Base-by-base conservation (phyloP, 2,888 invertebrate species). In the Parnassius orleans region DNA sequence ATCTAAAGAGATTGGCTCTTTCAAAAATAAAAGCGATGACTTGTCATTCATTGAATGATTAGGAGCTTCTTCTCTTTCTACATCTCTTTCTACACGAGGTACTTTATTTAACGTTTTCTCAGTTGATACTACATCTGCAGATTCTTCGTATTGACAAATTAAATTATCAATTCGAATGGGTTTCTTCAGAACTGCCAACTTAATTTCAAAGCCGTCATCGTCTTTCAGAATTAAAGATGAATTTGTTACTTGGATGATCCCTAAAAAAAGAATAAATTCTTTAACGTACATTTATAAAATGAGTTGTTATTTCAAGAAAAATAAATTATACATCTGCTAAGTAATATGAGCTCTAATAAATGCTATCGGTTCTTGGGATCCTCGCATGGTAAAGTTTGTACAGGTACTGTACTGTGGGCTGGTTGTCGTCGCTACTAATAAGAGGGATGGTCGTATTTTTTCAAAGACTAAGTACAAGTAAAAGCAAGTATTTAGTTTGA, bases 201-300 rank as follows among this genome's bases (percentile, higher is more conserved):
- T 77, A 60, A 83, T 78, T 24, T 80, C 74, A 47, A 64, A 71
- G 47, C 83, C 87, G 33, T 84, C 80, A 50, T 81, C 81, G 33
- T 78, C 78, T 76, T 82, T 84, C 50, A 84, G 53, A 60, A 75
- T 71, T 57, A 84, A 79, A 14, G 83, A 75, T 9, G 86, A 78
- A 68, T 83, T 70, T 58, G 78, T 78, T 68, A 76, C 72, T 73
- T 79, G 71, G 77, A 83, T 78, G 77, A 75, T 57, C 65, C 87
- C 89, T 89, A 87, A 75, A 88, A 87, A 60, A 43, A 58, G 57
- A 63, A 63, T 14, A 58, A n/a, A 58, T 15, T 58, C 14, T 51
- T 15, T 60, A 15, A 46, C 11, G 44, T 44, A 9, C 33, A 33
- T 7, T 33, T 33, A 33, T 33, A 33, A 33, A 33, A 33, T 33